Evolutionary conservation across 2,888 invertebrate species (phyloP), one percentile per base, ranked within the genome.

Genomic region (Pandemis heparana): DNA sequence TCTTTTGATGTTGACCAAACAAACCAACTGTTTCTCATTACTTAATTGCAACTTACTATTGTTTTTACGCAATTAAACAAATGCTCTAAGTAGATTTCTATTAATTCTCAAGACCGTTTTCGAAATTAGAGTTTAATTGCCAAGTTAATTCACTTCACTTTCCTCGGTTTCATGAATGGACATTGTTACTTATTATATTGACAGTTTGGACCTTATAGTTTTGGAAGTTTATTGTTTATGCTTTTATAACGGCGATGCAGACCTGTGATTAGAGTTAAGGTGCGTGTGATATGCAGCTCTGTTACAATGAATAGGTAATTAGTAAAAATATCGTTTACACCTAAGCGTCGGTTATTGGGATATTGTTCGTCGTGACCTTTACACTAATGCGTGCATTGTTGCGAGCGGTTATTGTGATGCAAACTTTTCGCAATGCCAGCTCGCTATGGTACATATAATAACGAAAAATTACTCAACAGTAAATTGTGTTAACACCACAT

Each of bases 11-110:
- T 87, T 89, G 88, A 87, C 87, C 87, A 87, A 88, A 85, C 86
- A 80, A 84, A 83, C 84, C 83, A 83, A 82, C 84, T 81, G 86
- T 88, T 92, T 93, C 92, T 86, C 92, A 92, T 92, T 92, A 90
- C 89, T 90, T 92, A 93, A 93, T 92, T 92, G 89, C 86, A 77
- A 82, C 81, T 82, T 79, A 84, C 93, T 85, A 93, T 94, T 93
- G 93, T 94, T 88, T 89, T 82, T 83, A 82, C 84, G 84, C 84
- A 92, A 91, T 89, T 89, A 91, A 89, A 89, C 87, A 87, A 88
- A 89, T 84, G 86, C 80, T 87, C 84, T 89, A 86, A 88, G 86
- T 87, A 87, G 88, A 87, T 89, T 91, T 90, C 87, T 89, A 91
- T 89, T 89, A 87, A 87, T 86, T 88, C 87, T 85, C 82, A 82